phyloP scores from a whole-genome alignment of 2,113 vertebrate genomes.

The Lasiurus borealis region DNA sequence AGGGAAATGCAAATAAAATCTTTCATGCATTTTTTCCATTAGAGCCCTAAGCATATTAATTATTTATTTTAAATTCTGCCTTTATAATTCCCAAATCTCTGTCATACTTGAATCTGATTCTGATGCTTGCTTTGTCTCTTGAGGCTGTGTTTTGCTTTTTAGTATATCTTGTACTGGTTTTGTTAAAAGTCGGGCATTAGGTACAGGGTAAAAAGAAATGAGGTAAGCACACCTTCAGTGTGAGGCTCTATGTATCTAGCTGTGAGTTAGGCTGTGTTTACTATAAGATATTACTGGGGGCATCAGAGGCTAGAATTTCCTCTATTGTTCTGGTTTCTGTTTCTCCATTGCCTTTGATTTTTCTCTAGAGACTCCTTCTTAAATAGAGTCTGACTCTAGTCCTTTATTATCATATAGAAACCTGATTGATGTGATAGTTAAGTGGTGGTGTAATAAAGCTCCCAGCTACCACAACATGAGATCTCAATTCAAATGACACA shows the following conservation, averaged over 20 bases:
- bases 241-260: background rate
- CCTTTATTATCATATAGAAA: background rate
- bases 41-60: background rate
- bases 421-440: background rate
- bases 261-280: background rate
- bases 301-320: background rate
- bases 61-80: background rate
- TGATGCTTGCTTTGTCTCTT: background rate
- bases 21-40: background rate
- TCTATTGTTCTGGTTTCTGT: background rate
- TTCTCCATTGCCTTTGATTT: background rate
- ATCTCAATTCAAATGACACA: background rate
- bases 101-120: background rate
- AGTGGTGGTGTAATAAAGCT: background rate
- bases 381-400: background rate
- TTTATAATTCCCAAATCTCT: background rate
- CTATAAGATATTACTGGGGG: background rate
- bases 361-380: background rate
- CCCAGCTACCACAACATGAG: background rate
- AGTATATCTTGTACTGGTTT: no score
- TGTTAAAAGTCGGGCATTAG: background rate
- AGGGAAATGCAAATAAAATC: no score
- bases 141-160: background rate
- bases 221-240: background rate
- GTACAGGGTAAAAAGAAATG: background rate